Percentiles rank a stretch among this genome's conserved stretches.
phyloP scores from a whole-genome alignment of 2,113 vertebrate species.

The Stegostoma tigrinum region DNA sequence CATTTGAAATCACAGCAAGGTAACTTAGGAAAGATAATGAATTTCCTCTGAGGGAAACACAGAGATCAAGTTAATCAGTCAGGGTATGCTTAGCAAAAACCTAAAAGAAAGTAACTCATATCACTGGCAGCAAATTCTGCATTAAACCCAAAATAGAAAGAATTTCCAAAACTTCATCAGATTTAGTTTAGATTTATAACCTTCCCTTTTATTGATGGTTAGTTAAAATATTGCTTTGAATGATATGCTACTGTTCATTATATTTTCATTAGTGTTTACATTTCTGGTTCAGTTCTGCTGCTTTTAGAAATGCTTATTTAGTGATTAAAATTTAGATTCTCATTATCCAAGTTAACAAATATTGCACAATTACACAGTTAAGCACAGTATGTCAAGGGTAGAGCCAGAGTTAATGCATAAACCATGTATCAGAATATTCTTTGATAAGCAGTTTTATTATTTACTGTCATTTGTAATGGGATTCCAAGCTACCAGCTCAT shows the following conservation, averaged over 20 bases:
- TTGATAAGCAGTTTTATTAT: neutral
- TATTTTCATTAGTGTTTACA: neutral
- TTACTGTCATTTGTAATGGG: neutral
- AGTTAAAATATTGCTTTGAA: neutral
- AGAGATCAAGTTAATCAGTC: neutral
- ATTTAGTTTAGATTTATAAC: neutral
- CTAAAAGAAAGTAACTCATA: neutral
- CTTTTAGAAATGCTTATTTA: neutral
- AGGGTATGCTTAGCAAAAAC: neutral
- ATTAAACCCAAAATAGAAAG: neutral
- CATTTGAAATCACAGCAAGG: neutral
- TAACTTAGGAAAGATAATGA: neutral
- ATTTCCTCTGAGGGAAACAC: too few relatives aligned
- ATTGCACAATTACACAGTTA: neutral
- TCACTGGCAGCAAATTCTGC: neutral
- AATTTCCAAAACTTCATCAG: neutral
- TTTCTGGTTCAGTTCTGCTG: neutral
- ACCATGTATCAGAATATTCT: neutral
- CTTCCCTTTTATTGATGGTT: neutral
- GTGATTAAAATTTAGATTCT: neutral
- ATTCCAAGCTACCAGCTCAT: neutral
- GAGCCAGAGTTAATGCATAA: neutral
- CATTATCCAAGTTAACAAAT: conserved; percentile 6
- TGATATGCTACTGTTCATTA: neutral
- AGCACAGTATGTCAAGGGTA: neutral